Conservation (phyloP, 2,113 vertebrate genomes). For the Dasyornis broadbenti region DNA sequence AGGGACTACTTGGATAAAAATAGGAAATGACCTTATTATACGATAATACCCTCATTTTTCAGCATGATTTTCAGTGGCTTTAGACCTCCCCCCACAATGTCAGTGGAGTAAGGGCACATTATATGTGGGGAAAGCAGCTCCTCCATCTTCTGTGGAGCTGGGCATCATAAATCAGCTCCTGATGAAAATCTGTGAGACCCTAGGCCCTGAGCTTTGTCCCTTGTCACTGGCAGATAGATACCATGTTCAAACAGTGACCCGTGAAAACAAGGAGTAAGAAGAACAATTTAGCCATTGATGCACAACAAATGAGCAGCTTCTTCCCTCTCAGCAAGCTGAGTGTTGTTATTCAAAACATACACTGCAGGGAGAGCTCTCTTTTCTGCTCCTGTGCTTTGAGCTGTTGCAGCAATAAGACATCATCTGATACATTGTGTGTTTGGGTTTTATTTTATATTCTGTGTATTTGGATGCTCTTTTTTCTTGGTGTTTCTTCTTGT, state of each 20-base stretch:
- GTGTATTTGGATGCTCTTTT: neutral
- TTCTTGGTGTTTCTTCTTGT: neutral
- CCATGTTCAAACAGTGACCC: neutral
- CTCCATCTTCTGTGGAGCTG: neutral
- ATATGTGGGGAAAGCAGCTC: neutral
- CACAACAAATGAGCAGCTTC: slow-evolving; percentile 11
- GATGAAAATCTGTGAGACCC: neutral
- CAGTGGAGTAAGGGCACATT: neutral
- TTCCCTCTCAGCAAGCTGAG: neutral
- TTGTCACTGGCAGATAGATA: neutral
- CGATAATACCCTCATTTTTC: neutral
- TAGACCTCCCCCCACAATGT: neutral
- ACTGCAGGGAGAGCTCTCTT: neutral
- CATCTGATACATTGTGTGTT: neutral
- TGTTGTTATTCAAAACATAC: neutral
- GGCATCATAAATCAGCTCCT: neutral
- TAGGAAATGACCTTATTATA: neutral
- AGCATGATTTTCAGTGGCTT: neutral
- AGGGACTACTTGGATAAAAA: neutral
- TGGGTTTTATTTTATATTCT: neutral
- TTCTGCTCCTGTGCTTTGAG: neutral
- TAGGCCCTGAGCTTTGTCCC: neutral
- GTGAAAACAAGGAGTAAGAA: neutral
- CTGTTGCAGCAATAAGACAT: neutral
- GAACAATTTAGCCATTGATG: neutral